These are phyloP conservation scores for Typhlomys cinereus DNA, from an alignment of 2,113 vertebrate species.

Conservation along the genomic window DNA sequence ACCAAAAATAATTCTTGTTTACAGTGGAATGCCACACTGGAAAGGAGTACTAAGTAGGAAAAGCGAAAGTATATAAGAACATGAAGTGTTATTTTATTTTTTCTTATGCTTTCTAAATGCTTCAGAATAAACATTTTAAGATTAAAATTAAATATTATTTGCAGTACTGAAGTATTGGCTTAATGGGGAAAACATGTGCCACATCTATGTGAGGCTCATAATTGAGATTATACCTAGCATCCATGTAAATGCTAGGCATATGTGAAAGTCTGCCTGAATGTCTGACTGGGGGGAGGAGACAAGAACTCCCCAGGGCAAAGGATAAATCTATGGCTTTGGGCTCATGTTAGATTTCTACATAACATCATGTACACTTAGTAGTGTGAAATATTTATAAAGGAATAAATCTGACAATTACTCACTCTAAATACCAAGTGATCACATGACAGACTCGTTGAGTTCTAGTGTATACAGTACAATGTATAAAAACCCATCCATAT, in stretches of 20 bases:
- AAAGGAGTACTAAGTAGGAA: neutral
- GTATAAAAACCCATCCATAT: neutral
- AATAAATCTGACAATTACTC: constrained; percentile 19
- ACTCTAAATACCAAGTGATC: neutral
- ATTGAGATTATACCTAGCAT: no score
- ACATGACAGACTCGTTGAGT: neutral
- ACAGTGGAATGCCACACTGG: neutral
- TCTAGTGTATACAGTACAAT: neutral
- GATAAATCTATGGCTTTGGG: no score
- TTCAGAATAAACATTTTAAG: constrained; percentile 1
- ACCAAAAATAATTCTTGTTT: neutral
- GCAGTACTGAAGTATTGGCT: no score
- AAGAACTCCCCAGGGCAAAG: no score
- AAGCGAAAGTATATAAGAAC: rapidly evolving
- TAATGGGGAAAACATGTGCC: no score
- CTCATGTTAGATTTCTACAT: no score
- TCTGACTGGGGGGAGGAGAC: no score
- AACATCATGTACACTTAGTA: neutral
- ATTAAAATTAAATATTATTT: constrained; percentile 19
- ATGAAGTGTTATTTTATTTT: neutral
- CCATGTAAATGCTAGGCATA: no score
- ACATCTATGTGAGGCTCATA: no score
- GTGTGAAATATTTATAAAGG: neutral
- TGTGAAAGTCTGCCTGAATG: no score
- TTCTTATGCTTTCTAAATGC: constrained; percentile 18